Conservation (phyloP, 2,888 invertebrate species). For the Heliconius hortense region DNA sequence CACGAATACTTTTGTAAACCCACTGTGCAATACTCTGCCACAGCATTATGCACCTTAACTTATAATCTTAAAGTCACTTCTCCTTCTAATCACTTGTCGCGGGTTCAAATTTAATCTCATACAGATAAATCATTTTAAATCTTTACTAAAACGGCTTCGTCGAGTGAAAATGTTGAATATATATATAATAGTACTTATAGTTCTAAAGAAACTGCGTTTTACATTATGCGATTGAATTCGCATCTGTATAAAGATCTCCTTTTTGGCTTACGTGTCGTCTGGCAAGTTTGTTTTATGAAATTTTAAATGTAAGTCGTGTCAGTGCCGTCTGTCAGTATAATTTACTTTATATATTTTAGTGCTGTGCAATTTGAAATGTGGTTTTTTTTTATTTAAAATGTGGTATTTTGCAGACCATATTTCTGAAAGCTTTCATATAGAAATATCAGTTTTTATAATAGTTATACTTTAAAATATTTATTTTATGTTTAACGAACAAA, state of each 20-base stretch:
- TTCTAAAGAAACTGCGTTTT: constrained; percentile 29
- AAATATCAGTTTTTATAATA: not conserved
- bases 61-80: not conserved
- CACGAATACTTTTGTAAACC: constrained; percentile 39
- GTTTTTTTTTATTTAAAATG: not conserved
- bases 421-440: not conserved
- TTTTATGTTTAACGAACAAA: not conserved
- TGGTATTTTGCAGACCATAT: not conserved
- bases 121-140: constrained; percentile 42
- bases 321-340: constrained; percentile 13
- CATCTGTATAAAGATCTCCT: not conserved
- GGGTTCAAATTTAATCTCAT: constrained; percentile 40
- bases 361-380: not conserved
- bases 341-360: constrained; percentile 1
- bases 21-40: constrained; percentile 28
- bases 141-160: constrained; percentile 34
- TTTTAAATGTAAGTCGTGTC: constrained; percentile 7
- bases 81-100: not conserved
- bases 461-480: not conserved
- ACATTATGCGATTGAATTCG: constrained; percentile 30
- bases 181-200: constrained; percentile 26
- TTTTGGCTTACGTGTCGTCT: constrained; percentile 12
- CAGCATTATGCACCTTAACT: constrained; percentile 5
- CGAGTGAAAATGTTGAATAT: constrained; percentile 31
- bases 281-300: not conserved